phyloP scores from a whole-genome alignment of 2,113 vertebrate species.

The Campylomormyrus numenius region DNA sequence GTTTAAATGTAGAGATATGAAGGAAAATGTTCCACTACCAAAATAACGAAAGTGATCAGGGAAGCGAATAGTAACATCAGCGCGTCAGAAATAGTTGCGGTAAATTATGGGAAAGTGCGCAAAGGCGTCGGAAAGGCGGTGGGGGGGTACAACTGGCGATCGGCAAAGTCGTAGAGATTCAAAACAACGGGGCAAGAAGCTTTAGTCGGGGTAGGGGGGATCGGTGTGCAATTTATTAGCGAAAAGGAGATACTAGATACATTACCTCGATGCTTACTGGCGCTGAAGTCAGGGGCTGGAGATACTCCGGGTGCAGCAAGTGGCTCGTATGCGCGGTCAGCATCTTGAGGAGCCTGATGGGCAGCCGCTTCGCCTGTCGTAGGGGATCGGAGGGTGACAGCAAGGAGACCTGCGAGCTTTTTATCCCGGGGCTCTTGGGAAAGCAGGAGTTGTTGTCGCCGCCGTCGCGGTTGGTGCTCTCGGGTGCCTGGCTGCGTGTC shows the following conservation, averaged over 20 bases:
- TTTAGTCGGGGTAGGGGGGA: background rate
- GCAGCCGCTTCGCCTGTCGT: constrained; percentile 77
- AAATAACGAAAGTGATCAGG: background rate
- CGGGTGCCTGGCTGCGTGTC: constrained; percentile 35
- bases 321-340: constrained; percentile 82
- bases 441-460: constrained; percentile 31
- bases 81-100: background rate
- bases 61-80: background rate
- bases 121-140: background rate
- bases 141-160: background rate
- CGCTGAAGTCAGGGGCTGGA: constrained; percentile 83
- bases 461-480: constrained; percentile 35
- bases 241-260: background rate
- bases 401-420: constrained; percentile 51
- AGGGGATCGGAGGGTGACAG: constrained; percentile 71
- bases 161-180: background rate
- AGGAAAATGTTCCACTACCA: background rate
- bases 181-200: background rate
- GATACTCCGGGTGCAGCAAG: constrained; percentile 87
- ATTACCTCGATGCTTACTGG: constrained; percentile 89
- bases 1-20: background rate
- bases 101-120: background rate
- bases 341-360: constrained; percentile 82
- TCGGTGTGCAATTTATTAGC: background rate
- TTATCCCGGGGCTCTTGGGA: constrained; percentile 38